Evolutionary conservation across 2,888 invertebrate genomes (phyloP).

Genomic region (Campopleginae sp.): DNA sequence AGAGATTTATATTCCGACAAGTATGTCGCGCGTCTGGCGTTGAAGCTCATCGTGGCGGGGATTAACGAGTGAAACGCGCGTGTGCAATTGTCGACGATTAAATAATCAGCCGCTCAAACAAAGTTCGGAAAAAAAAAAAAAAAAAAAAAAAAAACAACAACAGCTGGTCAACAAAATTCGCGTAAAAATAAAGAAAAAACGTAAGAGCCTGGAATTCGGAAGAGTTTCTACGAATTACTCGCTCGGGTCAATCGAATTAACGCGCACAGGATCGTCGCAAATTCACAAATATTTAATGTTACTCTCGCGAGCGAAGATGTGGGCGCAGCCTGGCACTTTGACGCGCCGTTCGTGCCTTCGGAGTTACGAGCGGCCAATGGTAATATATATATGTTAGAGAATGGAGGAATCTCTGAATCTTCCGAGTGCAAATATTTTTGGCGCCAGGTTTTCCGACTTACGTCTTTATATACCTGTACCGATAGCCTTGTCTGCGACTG

Average conservation of each 20-base stretch:
- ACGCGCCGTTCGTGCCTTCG: conserved; percentile 59
- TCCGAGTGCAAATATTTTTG: conserved; percentile 79
- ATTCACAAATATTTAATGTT: conserved; percentile 68
- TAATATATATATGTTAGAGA: conserved; percentile 31
- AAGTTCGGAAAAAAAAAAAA: not conserved
- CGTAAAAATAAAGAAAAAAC: not conserved
- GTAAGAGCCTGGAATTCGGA: not conserved
- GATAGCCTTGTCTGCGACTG: conserved; percentile 12
- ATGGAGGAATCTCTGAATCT: conserved; percentile 53
- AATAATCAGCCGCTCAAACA: not conserved
- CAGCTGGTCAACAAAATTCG: not conserved
- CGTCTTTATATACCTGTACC: conserved; percentile 63
- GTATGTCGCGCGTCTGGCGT: not conserved
- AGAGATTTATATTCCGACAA: not conserved
- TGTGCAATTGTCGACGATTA: not conserved
- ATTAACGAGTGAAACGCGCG: not conserved
- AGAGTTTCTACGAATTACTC: conserved; percentile 57
- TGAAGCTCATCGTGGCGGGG: not conserved
- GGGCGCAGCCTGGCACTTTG: conserved; percentile 57
- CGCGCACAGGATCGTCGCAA: conserved; percentile 60
- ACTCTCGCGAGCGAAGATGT: conserved; percentile 53
- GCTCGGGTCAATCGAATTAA: conserved; percentile 63
- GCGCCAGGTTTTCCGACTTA: conserved; percentile 78
- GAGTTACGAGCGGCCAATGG: conserved; percentile 38
- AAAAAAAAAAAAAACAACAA: not conserved